These are phyloP conservation scores for Psilopsiagon aymara DNA, from an alignment of 2,113 vertebrate species.

Conservation along the genomic window DNA sequence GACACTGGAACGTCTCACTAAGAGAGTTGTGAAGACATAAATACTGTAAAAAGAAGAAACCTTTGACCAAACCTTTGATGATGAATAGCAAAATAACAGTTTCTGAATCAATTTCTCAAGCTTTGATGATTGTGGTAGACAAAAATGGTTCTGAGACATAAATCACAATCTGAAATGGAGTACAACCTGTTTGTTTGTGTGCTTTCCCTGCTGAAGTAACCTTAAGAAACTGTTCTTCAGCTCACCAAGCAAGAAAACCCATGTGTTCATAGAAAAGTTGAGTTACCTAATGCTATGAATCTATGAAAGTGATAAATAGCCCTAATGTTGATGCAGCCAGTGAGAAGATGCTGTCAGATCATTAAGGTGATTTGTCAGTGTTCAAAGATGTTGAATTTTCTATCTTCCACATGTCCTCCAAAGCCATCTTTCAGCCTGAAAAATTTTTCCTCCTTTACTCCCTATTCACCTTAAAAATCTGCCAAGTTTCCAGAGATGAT, in stretches of 20 bases:
- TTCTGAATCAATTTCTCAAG: not conserved
- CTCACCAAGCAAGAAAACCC: not conserved
- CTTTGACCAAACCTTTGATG: not conserved
- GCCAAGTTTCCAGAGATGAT: not conserved
- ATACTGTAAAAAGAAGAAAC: not conserved
- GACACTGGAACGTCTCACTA: not conserved
- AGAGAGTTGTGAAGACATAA: not conserved
- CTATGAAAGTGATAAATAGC: conserved; percentile 32
- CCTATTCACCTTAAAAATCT: not conserved
- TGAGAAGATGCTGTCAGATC: conserved; percentile 36
- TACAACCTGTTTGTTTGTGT: not conserved
- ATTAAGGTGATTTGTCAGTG: conserved; percentile 30
- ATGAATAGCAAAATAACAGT: not conserved
- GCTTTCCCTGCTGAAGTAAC: not conserved
- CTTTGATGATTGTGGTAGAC: not conserved
- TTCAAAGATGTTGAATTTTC: not conserved
- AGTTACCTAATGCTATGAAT: conserved; percentile 13
- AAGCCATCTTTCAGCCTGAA: not conserved
- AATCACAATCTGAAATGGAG: not conserved
- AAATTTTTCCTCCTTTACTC: not conserved
- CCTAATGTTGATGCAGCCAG: not conserved
- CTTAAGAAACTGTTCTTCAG: not conserved
- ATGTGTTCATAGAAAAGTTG: conserved; percentile 20
- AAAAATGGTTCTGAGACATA: not conserved
- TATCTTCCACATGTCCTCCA: not conserved